phyloP scores from a whole-genome alignment of 2,113 vertebrate genomes.

The Chaetodon auriga region DNA sequence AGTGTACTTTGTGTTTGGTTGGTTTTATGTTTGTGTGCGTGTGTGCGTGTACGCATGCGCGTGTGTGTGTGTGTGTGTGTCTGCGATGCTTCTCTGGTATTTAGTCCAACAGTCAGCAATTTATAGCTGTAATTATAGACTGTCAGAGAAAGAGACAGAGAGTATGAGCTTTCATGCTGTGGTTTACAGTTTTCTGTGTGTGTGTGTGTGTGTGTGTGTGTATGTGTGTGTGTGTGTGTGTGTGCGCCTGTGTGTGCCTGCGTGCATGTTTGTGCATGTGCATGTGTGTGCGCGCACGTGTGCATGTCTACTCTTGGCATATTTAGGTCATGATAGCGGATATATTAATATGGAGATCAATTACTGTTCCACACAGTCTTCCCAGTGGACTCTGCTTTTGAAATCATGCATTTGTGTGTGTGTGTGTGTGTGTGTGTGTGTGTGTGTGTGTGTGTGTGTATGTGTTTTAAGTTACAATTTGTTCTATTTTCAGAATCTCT shows the following conservation, averaged over 20 bases:
- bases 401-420: neutral
- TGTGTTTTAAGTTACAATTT: conserved; percentile 5
- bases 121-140: conserved; percentile 76
- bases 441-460: conserved; percentile 9
- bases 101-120: conserved; percentile 66
- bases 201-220: neutral
- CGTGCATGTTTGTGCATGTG: conserved; percentile 5
- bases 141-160: conserved; percentile 52
- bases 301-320: conserved; percentile 34
- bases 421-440: conserved; percentile 14
- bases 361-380: conserved; percentile 19
- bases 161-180: conserved; percentile 58
- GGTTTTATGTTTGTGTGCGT: conserved; percentile 36
- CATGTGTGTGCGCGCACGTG: conserved; percentile 1
- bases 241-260: neutral
- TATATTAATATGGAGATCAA: conserved; percentile 51
- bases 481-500: neutral
- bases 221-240: conserved; percentile 7
- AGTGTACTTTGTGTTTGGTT: conserved; percentile 45
- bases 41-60: neutral
- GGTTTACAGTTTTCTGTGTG: conserved; percentile 43
- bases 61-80: conserved; percentile 25
- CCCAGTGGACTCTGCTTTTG: conserved; percentile 12
- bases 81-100: conserved; percentile 45
- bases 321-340: conserved; percentile 64